Percentiles rank a stretch among this genome's conserved stretches.
phyloP scores from a whole-genome alignment of 2,797 vertebrate genomes.

The Sphaeramia orbicularis region DNA sequence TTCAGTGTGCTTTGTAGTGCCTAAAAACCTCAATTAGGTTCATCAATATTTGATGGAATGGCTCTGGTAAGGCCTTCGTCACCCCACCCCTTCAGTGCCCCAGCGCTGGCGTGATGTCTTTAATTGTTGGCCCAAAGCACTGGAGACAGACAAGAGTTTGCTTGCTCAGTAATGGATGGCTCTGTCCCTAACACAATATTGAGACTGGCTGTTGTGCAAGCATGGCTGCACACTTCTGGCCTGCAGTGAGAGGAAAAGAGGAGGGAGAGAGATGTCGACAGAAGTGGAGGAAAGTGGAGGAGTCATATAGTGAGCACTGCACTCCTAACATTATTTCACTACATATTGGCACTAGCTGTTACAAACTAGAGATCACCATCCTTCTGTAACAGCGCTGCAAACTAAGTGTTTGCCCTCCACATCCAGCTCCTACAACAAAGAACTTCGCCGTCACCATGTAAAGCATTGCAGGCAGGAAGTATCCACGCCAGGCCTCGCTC shows the following conservation, averaged over 20 bases:
- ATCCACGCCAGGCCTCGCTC: constrained; percentile 26
- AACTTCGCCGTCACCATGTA: constrained; percentile 15
- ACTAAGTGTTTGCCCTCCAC: constrained; percentile 32
- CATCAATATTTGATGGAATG: constrained; percentile 86
- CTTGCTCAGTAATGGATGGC: constrained; percentile 87
- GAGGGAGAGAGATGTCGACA: constrained; percentile 14
- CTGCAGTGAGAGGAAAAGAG: constrained; percentile 48
- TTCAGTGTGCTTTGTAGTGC: constrained; percentile 79
- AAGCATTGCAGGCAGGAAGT: constrained; percentile 16
- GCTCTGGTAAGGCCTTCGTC: constrained; percentile 70
- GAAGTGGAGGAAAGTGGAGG: constrained; percentile 19
- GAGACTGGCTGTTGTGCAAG: constrained; percentile 74
- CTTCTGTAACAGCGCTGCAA: background rate
- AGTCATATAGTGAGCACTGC: constrained; percentile 32
- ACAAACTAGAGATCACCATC: constrained; percentile 14
- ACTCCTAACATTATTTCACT: constrained; percentile 16
- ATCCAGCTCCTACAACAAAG: constrained; percentile 29
- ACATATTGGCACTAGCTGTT: constrained; percentile 12
- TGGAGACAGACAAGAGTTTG: constrained; percentile 84
- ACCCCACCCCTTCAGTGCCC: constrained; percentile 56
- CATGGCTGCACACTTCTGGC: constrained; percentile 59
- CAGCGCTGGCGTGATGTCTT: constrained; percentile 79
- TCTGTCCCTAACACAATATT: constrained; percentile 81
- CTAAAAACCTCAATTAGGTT: constrained; percentile 87
- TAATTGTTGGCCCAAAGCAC: constrained; percentile 88